Evolutionary conservation across 2,113 vertebrate genomes (phyloP), one percentile per base, ranked within the genome.

Genomic region (Sitta europaea): DNA sequence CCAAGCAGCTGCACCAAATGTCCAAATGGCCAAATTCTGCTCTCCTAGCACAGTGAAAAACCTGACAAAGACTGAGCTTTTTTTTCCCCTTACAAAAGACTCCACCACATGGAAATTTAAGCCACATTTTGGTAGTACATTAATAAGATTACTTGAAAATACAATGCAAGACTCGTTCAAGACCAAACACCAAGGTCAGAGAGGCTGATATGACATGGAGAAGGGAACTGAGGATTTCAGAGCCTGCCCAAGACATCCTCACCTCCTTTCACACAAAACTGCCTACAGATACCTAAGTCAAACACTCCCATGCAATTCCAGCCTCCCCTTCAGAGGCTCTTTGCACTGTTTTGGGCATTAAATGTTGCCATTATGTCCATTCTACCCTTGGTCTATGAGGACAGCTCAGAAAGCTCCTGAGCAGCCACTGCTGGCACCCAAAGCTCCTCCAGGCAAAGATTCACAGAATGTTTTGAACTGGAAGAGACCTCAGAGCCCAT

Each of bases 341-440:
- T 6, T 31, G 11, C 21, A 29, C 5, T 0, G 0, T 19, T 7
- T 7, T 9, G 33, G 27, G 27, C 54, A n/a, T 6, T 7, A 33
- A 24, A 12, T 3, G 14, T 16, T 5, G 14, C 5, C 11, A 3
- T 3, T 0, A 5, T 2, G 3, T 15, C 29, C 54, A 0, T 14
- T 19, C 55, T 13, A 27, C 29, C 54, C 50, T 14, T 2, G 1
- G 16, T 3, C 16, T 1, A 5, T 0, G 15, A 38, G 10, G 16
- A 24, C 29, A 53, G 72, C 40, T 42, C 54, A 47, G n/a, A 18
- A 24, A 90, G 59, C 5, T 31, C 31, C 55, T 40, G 4, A 61
- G 2, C 16, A 12, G 12, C 7, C n/a, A 7, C 33, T 51, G 51
- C 36, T 5, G 11, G 12, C 43, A n/a, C 9, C 21, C 72, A 59